Base-by-base conservation (phyloP, 2,797 vertebrate genomes). In the Spheniscus humboldti region DNA sequence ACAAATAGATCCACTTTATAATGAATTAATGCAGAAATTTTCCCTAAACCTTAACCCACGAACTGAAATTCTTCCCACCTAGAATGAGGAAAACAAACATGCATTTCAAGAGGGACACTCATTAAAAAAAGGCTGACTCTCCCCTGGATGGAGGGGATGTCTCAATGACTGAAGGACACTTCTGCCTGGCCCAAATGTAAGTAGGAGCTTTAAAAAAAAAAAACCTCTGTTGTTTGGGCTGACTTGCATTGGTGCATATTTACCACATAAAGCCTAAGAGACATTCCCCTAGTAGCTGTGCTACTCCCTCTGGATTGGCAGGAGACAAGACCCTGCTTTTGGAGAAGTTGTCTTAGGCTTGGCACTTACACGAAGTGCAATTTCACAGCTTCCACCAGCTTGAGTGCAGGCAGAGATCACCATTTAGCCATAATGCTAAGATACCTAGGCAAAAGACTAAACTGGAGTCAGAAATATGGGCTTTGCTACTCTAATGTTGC, bases 201-300 rank as follows among this genome's bases (percentile, higher is more conserved):
- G 11, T 0, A 30, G 10, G 62, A 13, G 11, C 23, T 81, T 78
- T 13, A 24, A 50, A 76, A 64, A 64, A 43, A 48, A 48, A 24
- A n/a, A n/a, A n/a, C n/a, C 30, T 4, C 2, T 33, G 1, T 31
- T 68, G 18, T 43, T 77, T 74, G 55, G 41, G 18, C 35, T 84
- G 37, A 3, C 22, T 71, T 0, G 0, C 10, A 4, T 2, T 48
- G 37, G 12, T 14, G 12, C 8, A 1, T 33, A 8, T 55, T 86
- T 76, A 45, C 30, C 31, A 30, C 5, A 2, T 14, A 28, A 56
- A 78, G 8, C 18, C 37, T 4, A 14, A 9, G 53, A 68, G 39
- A 13, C 10, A 1, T 47, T 67, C 24, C 12, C 47, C 23, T 13
- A 3, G 30, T 11, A 59, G 56, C 25, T 80, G 43, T 52, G 64